phyloP scores from a whole-genome alignment of 2,113 vertebrate genomes.

The Podocnemis expansa region DNA sequence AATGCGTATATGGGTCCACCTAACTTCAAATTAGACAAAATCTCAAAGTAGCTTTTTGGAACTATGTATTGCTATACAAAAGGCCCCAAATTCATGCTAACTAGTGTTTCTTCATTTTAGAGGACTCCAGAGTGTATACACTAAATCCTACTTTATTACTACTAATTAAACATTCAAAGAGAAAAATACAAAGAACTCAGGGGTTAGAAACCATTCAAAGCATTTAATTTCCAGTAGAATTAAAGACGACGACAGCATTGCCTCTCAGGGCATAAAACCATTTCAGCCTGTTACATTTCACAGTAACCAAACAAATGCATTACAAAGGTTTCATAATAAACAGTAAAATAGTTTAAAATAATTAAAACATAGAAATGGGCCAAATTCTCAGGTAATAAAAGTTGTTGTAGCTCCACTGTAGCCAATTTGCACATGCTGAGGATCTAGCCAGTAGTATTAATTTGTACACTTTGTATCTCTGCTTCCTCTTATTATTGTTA shows the following conservation, averaged over 20 bases:
- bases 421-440: background rate
- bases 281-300: background rate
- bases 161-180: background rate
- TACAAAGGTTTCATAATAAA: background rate
- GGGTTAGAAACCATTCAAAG: background rate
- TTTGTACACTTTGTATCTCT: background rate
- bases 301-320: background rate
- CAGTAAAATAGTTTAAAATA: background rate
- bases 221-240: background rate
- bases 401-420: background rate
- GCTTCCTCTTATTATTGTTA: background rate
- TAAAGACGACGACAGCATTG: background rate
- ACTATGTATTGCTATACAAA: background rate
- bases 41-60: background rate
- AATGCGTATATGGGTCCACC: background rate
- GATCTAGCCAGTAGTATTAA: background rate
- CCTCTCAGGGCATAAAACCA: background rate
- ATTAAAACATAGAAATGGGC: background rate
- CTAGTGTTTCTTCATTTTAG: background rate
- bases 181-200: background rate
- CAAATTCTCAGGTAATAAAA: background rate
- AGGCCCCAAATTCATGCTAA: background rate
- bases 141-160: background rate
- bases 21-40: background rate
- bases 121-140: background rate